Conservation (phyloP, 1,140 invertebrate species). For the Brachionus angularis region DNA sequence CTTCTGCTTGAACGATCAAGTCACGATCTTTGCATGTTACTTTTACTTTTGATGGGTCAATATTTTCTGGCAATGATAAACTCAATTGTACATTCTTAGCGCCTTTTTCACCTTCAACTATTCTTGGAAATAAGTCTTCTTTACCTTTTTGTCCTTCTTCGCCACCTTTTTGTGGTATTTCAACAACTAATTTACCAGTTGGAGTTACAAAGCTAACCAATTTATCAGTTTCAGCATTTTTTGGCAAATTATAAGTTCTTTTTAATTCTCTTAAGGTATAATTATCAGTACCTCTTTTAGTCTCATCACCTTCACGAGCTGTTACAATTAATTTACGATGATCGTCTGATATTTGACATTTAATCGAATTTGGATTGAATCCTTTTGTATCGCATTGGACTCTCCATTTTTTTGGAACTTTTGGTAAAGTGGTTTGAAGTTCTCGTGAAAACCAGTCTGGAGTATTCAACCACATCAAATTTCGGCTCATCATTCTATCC, state of each 20-base stretch:
- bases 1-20: constrained; percentile 42
- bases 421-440: neutral
- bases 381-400: constrained; percentile 4
- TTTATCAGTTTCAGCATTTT: constrained; percentile 33
- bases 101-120: constrained; percentile 39
- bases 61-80: constrained; percentile 8
- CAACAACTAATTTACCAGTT: constrained; percentile 24
- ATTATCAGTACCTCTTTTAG: constrained; percentile 17
- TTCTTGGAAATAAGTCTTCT: constrained; percentile 27
- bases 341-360: constrained; percentile 25
- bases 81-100: constrained; percentile 31
- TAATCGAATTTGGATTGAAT: constrained; percentile 14
- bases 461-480: constrained; percentile 32
- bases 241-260: constrained; percentile 27
- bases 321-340: constrained; percentile 18
- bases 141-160: constrained; percentile 2
- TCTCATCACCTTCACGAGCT: constrained; percentile 28
- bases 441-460: neutral
- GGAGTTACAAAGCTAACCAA: constrained; percentile 29
- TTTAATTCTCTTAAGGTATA: constrained; percentile 11
- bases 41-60: constrained; percentile 43
- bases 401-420: constrained; percentile 34
- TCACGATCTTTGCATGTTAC: constrained; percentile 43
- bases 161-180: constrained; percentile 30
- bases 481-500: constrained; percentile 39